These are phyloP conservation scores for Atta cephalotes DNA, from an alignment of 1,140 invertebrate species.

Conservation along the genomic window DNA sequence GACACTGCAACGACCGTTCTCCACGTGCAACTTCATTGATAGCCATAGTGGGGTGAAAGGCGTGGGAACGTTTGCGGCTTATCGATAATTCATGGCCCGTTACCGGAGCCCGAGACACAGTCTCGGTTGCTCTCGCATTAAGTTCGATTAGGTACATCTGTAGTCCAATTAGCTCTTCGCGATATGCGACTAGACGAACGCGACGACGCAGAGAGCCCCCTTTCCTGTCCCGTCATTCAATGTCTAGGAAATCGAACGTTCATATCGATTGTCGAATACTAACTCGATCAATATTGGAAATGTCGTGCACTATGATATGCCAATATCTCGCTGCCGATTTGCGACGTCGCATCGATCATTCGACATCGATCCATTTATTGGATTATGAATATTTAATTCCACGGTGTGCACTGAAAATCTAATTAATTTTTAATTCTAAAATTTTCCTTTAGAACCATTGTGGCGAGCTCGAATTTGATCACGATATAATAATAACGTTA, in stretches of 20 bases:
- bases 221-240: conserved; percentile 4
- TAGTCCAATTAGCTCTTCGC: conserved; percentile 65
- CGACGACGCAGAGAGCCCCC: neutral
- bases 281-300: neutral
- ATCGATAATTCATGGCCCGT: conserved; percentile 74
- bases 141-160: conserved; percentile 70
- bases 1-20: neutral
- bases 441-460: neutral
- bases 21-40: conserved; percentile 66
- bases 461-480: neutral
- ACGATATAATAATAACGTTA: conserved; percentile 11
- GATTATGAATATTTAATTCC: conserved; percentile 41
- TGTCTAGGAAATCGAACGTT: conserved; percentile 36
- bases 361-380: neutral
- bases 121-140: conserved; percentile 61
- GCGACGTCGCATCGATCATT: neutral
- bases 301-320: neutral
- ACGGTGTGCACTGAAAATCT: neutral
- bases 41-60: conserved; percentile 14
- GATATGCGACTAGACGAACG: conserved; percentile 43
- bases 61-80: conserved; percentile 58
- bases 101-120: conserved; percentile 58
- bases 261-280: conserved; percentile 20
- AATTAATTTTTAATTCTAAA: conserved; percentile 30
- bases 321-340: neutral